Evolutionary conservation across 2,888 invertebrate genomes (phyloP).

Genomic region (Eupithecia abbreviata): DNA sequence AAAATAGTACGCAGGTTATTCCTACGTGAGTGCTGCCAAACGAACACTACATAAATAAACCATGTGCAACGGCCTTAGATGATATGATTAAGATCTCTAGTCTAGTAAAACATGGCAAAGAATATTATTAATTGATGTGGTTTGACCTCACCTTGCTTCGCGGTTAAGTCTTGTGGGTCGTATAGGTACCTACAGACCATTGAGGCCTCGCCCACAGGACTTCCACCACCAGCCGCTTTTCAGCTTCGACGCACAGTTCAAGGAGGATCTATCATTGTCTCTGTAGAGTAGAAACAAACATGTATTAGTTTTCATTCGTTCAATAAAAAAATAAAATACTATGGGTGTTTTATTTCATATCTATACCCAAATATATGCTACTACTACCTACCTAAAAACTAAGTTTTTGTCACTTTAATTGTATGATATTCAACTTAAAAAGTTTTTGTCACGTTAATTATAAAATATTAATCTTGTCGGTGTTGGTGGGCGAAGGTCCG

Average conservation of each 20-base stretch:
- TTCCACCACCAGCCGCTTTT: slow-evolving; percentile 99
- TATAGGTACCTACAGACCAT: slow-evolving; percentile 92
- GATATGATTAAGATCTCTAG: neutral
- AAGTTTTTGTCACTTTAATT: too few relatives aligned
- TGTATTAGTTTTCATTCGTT: slow-evolving; percentile 10
- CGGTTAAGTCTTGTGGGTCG: slow-evolving; percentile 94
- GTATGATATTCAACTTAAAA: too few relatives aligned
- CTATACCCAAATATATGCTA: neutral
- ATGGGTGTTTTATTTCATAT: slow-evolving; percentile 20
- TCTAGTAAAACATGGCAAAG: neutral
- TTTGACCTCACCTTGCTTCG: slow-evolving; percentile 89
- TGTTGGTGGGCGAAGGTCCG: too few relatives aligned
- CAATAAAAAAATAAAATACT: slow-evolving; percentile 21
- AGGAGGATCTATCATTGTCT: slow-evolving; percentile 94
- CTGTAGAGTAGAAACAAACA: slow-evolving; percentile 72
- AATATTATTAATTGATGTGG: neutral
- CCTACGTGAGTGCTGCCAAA: neutral
- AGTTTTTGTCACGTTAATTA: too few relatives aligned
- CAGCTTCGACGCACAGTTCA: slow-evolving; percentile 96
- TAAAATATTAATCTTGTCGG: too few relatives aligned
- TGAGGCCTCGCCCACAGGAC: slow-evolving; percentile 94
- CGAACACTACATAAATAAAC: neutral
- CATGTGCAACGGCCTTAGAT: neutral
- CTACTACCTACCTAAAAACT: too few relatives aligned
- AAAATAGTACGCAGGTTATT: neutral